These are phyloP conservation scores for Odobenus rosmarus DNA, from an alignment of 2,113 vertebrate genomes.

Conservation along the genomic window DNA sequence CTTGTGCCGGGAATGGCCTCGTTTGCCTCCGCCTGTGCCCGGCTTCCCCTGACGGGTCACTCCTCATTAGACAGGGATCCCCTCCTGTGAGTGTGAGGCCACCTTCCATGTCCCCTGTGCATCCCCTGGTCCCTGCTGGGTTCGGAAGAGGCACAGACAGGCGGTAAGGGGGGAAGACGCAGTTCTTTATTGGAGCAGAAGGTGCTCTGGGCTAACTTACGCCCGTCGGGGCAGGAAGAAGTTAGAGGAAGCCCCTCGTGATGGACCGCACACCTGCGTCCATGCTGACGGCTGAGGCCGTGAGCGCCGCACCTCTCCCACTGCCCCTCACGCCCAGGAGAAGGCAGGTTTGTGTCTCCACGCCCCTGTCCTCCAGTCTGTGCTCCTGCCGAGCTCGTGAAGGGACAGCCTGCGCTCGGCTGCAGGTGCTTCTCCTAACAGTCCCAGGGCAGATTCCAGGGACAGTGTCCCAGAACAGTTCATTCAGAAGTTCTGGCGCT, in stretches of 20 bases:
- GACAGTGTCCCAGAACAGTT: accelerated
- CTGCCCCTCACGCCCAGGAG: neutral
- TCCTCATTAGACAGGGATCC: accelerated
- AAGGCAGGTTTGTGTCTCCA: neutral
- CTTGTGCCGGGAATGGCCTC: no score
- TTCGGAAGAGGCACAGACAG: neutral
- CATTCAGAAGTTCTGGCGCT: neutral
- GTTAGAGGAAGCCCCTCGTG: no score
- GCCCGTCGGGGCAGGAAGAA: neutral
- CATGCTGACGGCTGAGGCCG: accelerated
- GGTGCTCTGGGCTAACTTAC: accelerated
- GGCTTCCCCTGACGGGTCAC: neutral
- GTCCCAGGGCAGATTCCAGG: neutral
- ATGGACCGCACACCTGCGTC: accelerated
- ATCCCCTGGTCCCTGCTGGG: neutral
- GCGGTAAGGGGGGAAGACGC: neutral
- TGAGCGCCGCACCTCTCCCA: accelerated
- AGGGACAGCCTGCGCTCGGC: accelerated
- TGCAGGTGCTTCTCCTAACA: neutral
- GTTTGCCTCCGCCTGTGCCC: accelerated
- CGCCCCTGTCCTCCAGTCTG: accelerated
- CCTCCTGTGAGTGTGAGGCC: no score
- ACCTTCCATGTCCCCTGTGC: neutral
- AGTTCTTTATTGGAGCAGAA: neutral
- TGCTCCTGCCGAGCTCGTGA: accelerated